phyloP scores from a whole-genome alignment of 1,140 invertebrate genomes.

The Prorops nasuta region DNA sequence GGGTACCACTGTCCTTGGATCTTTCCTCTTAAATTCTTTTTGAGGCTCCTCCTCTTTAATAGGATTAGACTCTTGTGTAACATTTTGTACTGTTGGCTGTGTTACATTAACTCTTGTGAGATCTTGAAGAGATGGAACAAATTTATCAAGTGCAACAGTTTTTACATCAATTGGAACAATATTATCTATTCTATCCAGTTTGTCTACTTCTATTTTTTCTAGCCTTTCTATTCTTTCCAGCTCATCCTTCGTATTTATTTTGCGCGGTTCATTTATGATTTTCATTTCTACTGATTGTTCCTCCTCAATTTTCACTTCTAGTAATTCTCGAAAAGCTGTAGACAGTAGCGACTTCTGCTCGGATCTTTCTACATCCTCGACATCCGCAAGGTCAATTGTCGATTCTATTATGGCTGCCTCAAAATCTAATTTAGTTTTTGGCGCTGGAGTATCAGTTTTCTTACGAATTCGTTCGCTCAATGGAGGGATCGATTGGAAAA shows the following conservation, averaged over 20 bases:
- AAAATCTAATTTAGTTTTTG: slow-evolving; percentile 41
- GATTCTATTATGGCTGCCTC: slow-evolving; percentile 52
- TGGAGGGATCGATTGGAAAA: slow-evolving; percentile 47
- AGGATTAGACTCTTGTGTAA: not conserved
- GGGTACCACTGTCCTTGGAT: slow-evolving; percentile 49
- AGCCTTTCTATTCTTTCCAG: not conserved
- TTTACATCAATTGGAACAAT: too few relatives aligned
- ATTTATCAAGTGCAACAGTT: too few relatives aligned
- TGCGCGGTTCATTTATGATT: not conserved
- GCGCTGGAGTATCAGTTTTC: slow-evolving; percentile 31
- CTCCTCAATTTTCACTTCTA: slow-evolving; percentile 43
- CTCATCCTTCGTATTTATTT: not conserved
- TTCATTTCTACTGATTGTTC: not conserved
- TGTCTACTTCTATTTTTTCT: not conserved
- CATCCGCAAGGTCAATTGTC: slow-evolving; percentile 38
- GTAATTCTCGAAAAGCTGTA: slow-evolving; percentile 39
- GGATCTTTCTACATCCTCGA: slow-evolving; percentile 20
- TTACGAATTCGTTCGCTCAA: slow-evolving; percentile 52
- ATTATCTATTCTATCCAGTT: not conserved
- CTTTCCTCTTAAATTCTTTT: slow-evolving; percentile 43
- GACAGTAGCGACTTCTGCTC: slow-evolving; percentile 45
- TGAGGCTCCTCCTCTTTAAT: slow-evolving; percentile 19
- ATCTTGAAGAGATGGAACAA: too few relatives aligned
- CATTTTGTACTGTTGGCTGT: not conserved
- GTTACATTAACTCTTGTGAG: too few relatives aligned